Evolutionary conservation across 2,888 invertebrate genomes (phyloP).

Genomic region (Drosophila suboccidentalis): DNA sequence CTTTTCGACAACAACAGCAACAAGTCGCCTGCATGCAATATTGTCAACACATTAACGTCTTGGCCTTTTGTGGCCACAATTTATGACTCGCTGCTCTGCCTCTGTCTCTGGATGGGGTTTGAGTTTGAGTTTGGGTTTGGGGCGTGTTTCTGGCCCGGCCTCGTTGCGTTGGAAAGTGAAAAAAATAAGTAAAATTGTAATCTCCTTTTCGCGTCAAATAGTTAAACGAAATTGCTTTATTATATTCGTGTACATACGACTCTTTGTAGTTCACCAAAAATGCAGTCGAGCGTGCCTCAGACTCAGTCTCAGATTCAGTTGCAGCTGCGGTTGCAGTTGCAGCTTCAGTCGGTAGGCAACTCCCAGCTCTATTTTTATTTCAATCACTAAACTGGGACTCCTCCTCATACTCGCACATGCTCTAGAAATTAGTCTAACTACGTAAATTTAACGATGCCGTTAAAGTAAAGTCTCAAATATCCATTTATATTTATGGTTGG

Average conservation of each 20-base stretch:
- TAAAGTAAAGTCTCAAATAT: slow-evolving; percentile 22
- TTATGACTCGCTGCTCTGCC: slow-evolving; percentile 62
- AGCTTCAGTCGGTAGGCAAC: background rate
- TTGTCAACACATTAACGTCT: slow-evolving; percentile 81
- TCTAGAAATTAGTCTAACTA: slow-evolving; percentile 6
- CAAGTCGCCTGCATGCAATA: slow-evolving; percentile 77
- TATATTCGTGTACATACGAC: slow-evolving; percentile 29
- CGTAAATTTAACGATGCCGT: slow-evolving; percentile 36
- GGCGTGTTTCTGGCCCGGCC: slow-evolving; percentile 20
- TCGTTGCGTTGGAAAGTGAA: slow-evolving; percentile 74
- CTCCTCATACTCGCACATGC: background rate
- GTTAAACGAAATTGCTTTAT: slow-evolving; percentile 75
- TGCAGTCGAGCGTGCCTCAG: slow-evolving; percentile 36
- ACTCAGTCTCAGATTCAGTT: background rate
- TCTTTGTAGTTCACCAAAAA: slow-evolving; percentile 27
- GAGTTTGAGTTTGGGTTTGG: slow-evolving; percentile 3
- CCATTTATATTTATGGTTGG: slow-evolving; percentile 24
- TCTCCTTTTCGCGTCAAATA: slow-evolving; percentile 78
- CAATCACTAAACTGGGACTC: background rate
- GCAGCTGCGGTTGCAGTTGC: background rate
- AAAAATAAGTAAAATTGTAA: slow-evolving; percentile 80
- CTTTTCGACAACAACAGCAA: slow-evolving; percentile 51
- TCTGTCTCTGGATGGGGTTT: background rate
- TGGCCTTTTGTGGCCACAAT: slow-evolving; percentile 78
- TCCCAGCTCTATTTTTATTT: slow-evolving; percentile 1